Evolutionary conservation across 2,888 invertebrate species (phyloP).

Genomic region (Suillia variegata): DNA sequence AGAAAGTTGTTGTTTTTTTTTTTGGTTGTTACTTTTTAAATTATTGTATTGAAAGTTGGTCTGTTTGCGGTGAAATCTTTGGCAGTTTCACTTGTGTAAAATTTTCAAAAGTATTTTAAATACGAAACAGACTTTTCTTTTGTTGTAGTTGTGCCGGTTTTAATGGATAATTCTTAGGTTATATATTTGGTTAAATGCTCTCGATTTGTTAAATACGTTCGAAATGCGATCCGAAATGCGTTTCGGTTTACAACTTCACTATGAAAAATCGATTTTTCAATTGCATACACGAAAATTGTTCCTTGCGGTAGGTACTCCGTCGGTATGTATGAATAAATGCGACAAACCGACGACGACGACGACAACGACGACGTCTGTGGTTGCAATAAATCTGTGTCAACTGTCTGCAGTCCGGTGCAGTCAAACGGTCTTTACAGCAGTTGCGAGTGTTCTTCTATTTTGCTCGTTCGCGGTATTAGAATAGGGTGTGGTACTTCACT

Average conservation of each 20-base stretch:
- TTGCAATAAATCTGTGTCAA: conserved; percentile 38
- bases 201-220: too few relatives aligned
- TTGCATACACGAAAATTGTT: conserved; percentile 15
- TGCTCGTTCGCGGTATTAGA: conserved; percentile 8
- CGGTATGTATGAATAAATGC: too few relatives aligned
- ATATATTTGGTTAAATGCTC: too few relatives aligned
- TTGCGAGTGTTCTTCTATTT: conserved; percentile 18
- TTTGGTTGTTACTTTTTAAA: conserved; percentile 2
- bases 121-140: not conserved
- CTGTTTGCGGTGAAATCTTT: not conserved
- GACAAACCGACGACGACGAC: too few relatives aligned
- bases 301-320: too few relatives aligned
- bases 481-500: too few relatives aligned
- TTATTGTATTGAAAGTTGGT: not conserved
- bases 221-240: too few relatives aligned
- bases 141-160: too few relatives aligned
- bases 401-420: conserved; percentile 21
- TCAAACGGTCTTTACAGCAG: too few relatives aligned
- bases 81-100: conserved; percentile 5
- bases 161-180: too few relatives aligned
- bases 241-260: not conserved
- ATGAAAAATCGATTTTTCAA: conserved; percentile 29
- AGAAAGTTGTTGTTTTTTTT: not conserved
- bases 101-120: not conserved
- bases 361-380: conserved; percentile 21